Evolutionary conservation across 2,888 invertebrate species (phyloP).

Genomic region (Myopa tessellatipennis): DNA sequence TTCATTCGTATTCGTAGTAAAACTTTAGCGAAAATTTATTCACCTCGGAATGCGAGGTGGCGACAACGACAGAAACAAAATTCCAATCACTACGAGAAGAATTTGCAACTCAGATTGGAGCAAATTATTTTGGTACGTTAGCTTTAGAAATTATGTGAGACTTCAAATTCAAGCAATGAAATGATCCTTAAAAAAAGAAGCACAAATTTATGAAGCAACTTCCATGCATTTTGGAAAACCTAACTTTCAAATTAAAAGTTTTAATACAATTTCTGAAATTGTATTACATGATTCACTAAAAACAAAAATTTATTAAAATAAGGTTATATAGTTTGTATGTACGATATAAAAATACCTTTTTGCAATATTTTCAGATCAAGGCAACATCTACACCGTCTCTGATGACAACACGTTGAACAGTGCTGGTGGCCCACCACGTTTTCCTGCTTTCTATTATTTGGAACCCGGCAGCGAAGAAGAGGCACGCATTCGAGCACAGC

Average conservation of each 20-base stretch:
- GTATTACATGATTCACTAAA: too few relatives aligned
- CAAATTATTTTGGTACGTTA: constrained; percentile 17
- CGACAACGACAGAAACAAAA: constrained; percentile 20
- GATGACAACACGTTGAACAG: constrained; percentile 49
- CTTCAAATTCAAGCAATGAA: too few relatives aligned
- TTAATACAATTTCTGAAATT: too few relatives aligned
- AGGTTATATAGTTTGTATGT: background rate
- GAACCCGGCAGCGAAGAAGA: constrained; percentile 58
- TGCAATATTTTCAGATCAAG: constrained; percentile 54
- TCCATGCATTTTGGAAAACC: too few relatives aligned
- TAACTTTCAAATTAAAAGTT: too few relatives aligned
- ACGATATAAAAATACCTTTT: background rate
- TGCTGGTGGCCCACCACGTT: constrained; percentile 49
- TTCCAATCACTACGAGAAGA: background rate
- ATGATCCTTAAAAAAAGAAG: too few relatives aligned
- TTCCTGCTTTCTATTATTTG: constrained; percentile 60
- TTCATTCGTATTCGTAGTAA: constrained; percentile 50
- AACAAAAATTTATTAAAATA: too few relatives aligned
- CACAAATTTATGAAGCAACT: too few relatives aligned
- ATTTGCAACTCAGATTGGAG: background rate
- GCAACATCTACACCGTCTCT: constrained; percentile 51
- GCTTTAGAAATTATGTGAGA: too few relatives aligned
- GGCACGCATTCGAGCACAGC: constrained; percentile 57
- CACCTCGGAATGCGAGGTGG: constrained; percentile 36
- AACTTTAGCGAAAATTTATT: constrained; percentile 53